Conservation (phyloP, 1,140 invertebrate genomes). For the Anastrepha ludens region DNA sequence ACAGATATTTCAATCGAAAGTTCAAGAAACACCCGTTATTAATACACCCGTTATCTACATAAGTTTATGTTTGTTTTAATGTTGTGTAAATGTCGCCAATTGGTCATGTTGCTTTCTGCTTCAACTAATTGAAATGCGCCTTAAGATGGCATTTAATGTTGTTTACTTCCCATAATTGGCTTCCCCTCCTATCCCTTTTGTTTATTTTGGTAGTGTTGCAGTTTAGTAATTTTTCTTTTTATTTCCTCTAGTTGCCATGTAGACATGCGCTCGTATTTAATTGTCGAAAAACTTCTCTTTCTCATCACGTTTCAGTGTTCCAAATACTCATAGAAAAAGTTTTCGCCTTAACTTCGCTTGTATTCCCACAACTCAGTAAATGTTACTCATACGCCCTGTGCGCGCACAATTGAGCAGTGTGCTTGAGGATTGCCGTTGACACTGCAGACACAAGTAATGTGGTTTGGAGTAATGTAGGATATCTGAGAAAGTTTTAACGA, state of each 20-base stretch:
- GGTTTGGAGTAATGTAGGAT: neutral
- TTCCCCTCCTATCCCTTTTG: neutral
- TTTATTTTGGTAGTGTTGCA: neutral
- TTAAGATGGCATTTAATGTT: neutral
- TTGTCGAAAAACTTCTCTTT: neutral
- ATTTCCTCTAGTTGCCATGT: neutral
- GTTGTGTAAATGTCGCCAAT: neutral
- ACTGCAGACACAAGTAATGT: neutral
- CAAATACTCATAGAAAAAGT: neutral
- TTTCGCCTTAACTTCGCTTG: neutral
- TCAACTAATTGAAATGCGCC: neutral
- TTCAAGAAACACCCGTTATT: too few species aligned
- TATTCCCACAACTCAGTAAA: neutral
- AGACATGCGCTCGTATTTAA: neutral
- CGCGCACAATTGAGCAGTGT: neutral
- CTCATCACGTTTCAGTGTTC: neutral
- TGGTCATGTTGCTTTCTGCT: neutral
- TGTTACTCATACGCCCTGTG: slow-evolving; percentile 4
- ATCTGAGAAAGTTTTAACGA: neutral
- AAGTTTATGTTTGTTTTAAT: too few species aligned
- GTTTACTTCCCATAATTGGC: neutral
- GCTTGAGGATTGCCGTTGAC: neutral
- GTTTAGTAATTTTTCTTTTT: neutral
- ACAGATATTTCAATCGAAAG: too few species aligned
- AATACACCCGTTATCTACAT: too few species aligned